These are phyloP conservation scores for Enteromius afrohamiltoni DNA, from an alignment of 2,797 vertebrate genomes.

Conservation along the genomic window DNA sequence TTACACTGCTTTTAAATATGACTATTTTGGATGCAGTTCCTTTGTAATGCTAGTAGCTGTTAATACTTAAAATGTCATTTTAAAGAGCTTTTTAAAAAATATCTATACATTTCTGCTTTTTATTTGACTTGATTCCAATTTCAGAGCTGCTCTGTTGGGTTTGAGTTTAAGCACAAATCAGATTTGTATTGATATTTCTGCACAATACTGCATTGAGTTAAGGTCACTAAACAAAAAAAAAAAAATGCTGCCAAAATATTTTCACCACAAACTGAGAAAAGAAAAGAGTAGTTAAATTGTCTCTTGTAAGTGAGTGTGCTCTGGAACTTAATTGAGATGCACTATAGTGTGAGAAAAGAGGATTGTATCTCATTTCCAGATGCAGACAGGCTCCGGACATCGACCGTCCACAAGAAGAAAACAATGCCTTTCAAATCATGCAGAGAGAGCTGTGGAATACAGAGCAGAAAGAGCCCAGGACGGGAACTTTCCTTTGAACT, in stretches of 20 bases:
- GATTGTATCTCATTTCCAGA: slow-evolving; percentile 33
- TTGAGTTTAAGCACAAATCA: neutral
- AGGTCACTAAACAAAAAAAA: neutral
- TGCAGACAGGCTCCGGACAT: slow-evolving; percentile 34
- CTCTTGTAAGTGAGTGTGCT: neutral
- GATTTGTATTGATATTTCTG: neutral
- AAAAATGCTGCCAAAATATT: slow-evolving; percentile 16
- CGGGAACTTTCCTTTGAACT: slow-evolving; percentile 19
- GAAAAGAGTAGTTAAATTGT: neutral
- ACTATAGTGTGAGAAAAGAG: slow-evolving; percentile 18
- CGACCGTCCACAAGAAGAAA: slow-evolving; percentile 31
- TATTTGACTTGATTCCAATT: neutral
- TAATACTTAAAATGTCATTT: neutral
- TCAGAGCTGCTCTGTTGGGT: neutral
- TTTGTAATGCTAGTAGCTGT: neutral
- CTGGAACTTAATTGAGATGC: slow-evolving; percentile 26
- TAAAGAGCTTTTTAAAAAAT: neutral
- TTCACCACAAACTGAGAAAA: neutral
- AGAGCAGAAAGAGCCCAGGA: slow-evolving; percentile 13
- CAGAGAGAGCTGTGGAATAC: slow-evolving; percentile 27
- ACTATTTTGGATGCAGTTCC: neutral
- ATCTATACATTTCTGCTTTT: neutral
- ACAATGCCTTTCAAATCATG: slow-evolving; percentile 18
- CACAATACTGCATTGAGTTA: slow-evolving; percentile 3
- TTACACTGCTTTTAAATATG: too few species aligned